A percentile compares a stretch with the other conserved stretches of the same genome.
These are phyloP conservation scores for Hirudo medicinalis DNA, from an alignment of 1,140 invertebrate genomes.

Conservation along the genomic window DNA sequence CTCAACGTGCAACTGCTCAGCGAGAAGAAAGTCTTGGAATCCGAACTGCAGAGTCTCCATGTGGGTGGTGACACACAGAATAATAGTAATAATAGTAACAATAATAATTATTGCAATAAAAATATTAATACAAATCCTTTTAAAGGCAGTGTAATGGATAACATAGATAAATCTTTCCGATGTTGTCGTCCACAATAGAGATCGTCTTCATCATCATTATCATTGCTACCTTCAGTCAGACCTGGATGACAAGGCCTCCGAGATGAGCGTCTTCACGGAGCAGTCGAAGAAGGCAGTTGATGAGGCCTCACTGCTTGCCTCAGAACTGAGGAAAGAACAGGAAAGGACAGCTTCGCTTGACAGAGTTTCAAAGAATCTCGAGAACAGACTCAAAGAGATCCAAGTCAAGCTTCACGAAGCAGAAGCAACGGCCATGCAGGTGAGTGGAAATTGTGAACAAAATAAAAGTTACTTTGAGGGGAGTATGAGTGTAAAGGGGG, in stretches of 20 bases:
- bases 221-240: conserved; percentile 29
- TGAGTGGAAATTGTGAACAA: too few relatives aligned
- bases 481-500: too few relatives aligned
- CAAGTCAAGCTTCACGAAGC: conserved; percentile 76
- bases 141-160: too few relatives aligned
- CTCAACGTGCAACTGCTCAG: too few relatives aligned
- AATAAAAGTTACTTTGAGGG: too few relatives aligned
- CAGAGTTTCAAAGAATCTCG: conserved; percentile 90
- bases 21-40: too few relatives aligned
- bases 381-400: conserved; percentile 93
- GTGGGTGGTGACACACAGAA: too few relatives aligned
- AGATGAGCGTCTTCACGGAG: conserved; percentile 37
- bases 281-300: conserved; percentile 71
- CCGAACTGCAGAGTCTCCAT: too few relatives aligned
- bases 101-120: too few relatives aligned
- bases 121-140: too few relatives aligned
- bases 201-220: not conserved
- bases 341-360: conserved; percentile 94
- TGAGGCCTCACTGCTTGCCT: conserved; percentile 87
- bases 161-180: too few relatives aligned
- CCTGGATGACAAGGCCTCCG: conserved; percentile 40
- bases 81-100: too few relatives aligned
- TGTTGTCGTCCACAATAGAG: not conserved
- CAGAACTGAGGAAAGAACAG: conserved; percentile 95
- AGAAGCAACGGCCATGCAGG: conserved; percentile 84